A percentile compares a stretch with the other conserved stretches of the same genome.
phyloP scores from a whole-genome alignment of 2,113 vertebrate species.

The Paralichthys olivaceus region DNA sequence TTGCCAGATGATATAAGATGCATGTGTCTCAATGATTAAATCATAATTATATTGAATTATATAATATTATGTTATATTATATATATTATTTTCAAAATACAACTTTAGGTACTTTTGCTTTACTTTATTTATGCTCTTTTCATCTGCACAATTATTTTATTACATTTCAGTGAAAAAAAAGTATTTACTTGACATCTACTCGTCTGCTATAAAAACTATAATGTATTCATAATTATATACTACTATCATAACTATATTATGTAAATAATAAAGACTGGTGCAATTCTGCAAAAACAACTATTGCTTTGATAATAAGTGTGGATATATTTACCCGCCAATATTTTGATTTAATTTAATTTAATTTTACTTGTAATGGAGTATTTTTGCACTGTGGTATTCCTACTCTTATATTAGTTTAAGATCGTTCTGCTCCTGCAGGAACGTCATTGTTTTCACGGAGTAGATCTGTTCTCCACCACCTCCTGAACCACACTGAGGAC shows the following conservation, averaged over 20 bases:
- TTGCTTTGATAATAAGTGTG: neutral
- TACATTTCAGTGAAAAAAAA: neutral
- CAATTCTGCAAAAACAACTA: neutral
- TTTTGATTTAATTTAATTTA: neutral
- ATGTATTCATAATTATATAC: neutral
- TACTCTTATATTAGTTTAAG: neutral
- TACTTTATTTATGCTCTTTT: neutral
- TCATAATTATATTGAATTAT: neutral
- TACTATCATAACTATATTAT: neutral
- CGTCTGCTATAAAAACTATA: no score
- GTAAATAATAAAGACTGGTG: neutral
- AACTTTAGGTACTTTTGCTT: no score
- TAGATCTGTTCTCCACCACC: conserved; percentile 16
- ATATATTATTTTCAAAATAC: no score
- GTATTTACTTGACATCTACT: no score
- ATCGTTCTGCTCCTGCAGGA: neutral
- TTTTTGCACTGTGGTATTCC: neutral
- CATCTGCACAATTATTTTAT: neutral
- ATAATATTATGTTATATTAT: neutral
- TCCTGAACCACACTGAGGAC: conserved; percentile 32
- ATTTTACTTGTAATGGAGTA: neutral
- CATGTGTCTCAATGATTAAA: neutral
- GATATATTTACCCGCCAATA: neutral
- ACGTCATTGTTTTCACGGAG: conserved; percentile 2
- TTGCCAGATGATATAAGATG: neutral